A percentile compares a stretch with the other conserved stretches of the same genome.
Conservation (phyloP, 1,140 invertebrate genomes). For the Pseudomyrmex flavicornis region DNA sequence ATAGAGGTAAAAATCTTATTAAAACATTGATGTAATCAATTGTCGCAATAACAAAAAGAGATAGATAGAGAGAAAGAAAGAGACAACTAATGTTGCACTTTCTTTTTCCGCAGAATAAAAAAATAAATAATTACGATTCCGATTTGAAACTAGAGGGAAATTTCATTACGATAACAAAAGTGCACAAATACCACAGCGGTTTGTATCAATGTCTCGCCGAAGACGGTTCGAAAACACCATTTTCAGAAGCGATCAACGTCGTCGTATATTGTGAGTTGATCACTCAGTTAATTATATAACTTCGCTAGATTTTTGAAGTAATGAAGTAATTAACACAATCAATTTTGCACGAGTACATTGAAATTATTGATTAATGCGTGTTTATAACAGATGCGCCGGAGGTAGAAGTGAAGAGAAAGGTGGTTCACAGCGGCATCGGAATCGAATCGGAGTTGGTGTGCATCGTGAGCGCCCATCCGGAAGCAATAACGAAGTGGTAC, state of each 20-base stretch:
- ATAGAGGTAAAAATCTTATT: conserved; percentile 69
- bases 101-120: conserved; percentile 67
- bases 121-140: conserved; percentile 52
- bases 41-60: neutral
- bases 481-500: conserved; percentile 79
- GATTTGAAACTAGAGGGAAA: conserved; percentile 57
- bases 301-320: neutral
- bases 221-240: conserved; percentile 58
- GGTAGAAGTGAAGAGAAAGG: conserved; percentile 81
- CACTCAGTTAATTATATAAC: too few species aligned
- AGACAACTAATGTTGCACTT: conserved; percentile 1
- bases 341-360: neutral
- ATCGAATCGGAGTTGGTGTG: conserved; percentile 84
- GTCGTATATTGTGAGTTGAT: conserved; percentile 75
- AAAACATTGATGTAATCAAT: conserved; percentile 7
- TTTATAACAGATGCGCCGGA: conserved; percentile 81
- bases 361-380: conserved; percentile 40
- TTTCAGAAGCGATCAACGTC: conserved; percentile 68
- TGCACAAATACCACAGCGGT: conserved; percentile 74
- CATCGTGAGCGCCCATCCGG: conserved; percentile 84
- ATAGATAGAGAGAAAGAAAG: neutral
- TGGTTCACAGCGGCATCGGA: conserved; percentile 83
- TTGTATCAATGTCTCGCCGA: conserved; percentile 79
- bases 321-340: neutral
- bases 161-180: conserved; percentile 72